Base-by-base conservation (phyloP, 2,888 invertebrate genomes). In the Capitulum mitella region DNA sequence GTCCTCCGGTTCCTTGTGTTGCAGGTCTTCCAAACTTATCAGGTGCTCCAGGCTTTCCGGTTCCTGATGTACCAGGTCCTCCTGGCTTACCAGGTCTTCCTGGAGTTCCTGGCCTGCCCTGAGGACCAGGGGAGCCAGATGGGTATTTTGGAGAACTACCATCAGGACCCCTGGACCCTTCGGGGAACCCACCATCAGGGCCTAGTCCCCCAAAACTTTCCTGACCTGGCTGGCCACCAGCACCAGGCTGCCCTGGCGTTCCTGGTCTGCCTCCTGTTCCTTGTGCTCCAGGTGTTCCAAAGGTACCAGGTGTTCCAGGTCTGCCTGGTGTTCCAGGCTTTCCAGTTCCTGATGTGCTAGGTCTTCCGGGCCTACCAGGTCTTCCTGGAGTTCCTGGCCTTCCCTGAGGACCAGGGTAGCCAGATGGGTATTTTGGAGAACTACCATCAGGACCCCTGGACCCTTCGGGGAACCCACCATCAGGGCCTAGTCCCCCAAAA, bases 291-390 rank as follows among this genome's bases (percentile, higher is more conserved):
- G n/a, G n/a, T n/a, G 79, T 46, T 43, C 80, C 78, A 37, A 61
- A 70, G 43, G 46, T 43, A 19, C 37, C 74, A 37, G 61, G 46
- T 40, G 48, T 70, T 14, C 58, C 76, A 26, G 70, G 8, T 3
- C 6, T 43, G 43, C 43, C 43, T 43, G 43, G 43, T 34, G 26
- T 77, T 61, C 77, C 80, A 74, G 64, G 79, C 46, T 64, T 77
- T 34, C 75, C 51, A 16, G 79, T 46, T 43, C 80, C 78, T 46
- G 75, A 70, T 51, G 46, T 43, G 19, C 37, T 54, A 37, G 61
- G 46, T 40, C 70, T 70, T 14, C 58, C 76, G 22, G 70, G 8
- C 1, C 6, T 43, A 8, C 43, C 10, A 1, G 22, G 22, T 6
- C 58, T 5, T 5, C 6, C 29, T 1, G 19, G 19, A 51, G 51